Evolutionary conservation across 2,888 invertebrate genomes (phyloP), one percentile per base, ranked within the genome.

Genomic region (Dasysyrphus albostriatus): DNA sequence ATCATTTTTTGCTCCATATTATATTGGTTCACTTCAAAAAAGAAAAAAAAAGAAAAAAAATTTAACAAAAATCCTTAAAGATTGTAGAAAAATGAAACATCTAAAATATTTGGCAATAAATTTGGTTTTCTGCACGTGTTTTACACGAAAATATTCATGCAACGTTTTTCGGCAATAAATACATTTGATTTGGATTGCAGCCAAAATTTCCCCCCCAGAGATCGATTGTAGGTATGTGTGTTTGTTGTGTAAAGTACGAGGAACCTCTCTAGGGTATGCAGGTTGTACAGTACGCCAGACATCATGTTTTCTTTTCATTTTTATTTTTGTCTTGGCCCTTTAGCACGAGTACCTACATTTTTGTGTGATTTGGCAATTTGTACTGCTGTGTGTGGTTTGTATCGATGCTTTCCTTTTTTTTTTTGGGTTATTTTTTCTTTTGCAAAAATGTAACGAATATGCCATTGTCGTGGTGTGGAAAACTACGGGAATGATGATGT

Each of bases 101-200:
- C 77, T 74, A 75, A 87, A 87, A 87, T 82, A 87, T 87, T 87
- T 87, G 70, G 78, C 87, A 87, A 87, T 87, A 87, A 87, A 87
- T 87, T 73, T 87, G 65, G 69, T 65, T 87, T 87, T 87, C 82
- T 77, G 87, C 87, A 87, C 87, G 87, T 87, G 87, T 87, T 82
- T 85, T 87, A 83, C 87, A 87, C 74, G 75, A 90, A 91, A 90
- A 90, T 91, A 92, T 92, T 91, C 90, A 90, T 89, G 89, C 88
- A 91, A 90, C 91, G 90, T 90, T 91, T 91, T 89, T 90, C 89
- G 89, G 90, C 90, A 91, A 92, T 92, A 92, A 91, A 92, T 91
- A 90, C 89, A 89, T 89, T 90, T 90, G 90, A 91, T 91, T 90
- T 90, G 90, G 90, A 89, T 82, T 84, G 84, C 88, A 89, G 90